phyloP scores from a whole-genome alignment of 2,888 invertebrate genomes.

The Drosophila meridiana region DNA sequence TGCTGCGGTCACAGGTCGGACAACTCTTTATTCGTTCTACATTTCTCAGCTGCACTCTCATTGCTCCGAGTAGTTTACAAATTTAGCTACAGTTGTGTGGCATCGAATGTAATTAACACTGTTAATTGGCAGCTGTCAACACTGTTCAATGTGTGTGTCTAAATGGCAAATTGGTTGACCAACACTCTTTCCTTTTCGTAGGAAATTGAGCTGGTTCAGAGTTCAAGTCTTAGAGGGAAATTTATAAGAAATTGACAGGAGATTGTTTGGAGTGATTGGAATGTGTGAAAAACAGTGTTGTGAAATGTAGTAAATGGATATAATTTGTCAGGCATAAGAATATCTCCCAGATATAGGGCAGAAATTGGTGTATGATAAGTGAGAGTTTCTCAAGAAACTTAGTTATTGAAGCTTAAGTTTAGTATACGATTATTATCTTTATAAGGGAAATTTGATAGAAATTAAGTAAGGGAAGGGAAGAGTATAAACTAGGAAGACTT shows the following conservation, averaged over 20 bases:
- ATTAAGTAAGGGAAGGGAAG: too few relatives aligned
- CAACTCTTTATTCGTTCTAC: conserved; percentile 27
- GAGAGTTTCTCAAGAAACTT: too few relatives aligned
- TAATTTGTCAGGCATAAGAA: too few relatives aligned
- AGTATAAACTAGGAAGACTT: too few relatives aligned
- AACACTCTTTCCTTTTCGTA: conserved; percentile 1
- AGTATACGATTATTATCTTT: too few relatives aligned
- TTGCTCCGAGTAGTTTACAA: conserved; percentile 17
- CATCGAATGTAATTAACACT: conserved; percentile 2
- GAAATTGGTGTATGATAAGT: too few relatives aligned
- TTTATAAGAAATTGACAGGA: not conserved
- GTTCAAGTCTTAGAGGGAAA: not conserved
- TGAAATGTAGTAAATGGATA: not conserved
- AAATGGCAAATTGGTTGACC: conserved; percentile 4
- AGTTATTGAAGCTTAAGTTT: too few relatives aligned
- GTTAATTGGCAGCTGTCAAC: conserved; percentile 15
- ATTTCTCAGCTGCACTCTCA: conserved; percentile 26
- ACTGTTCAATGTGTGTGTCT: not conserved
- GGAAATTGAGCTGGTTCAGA: not conserved
- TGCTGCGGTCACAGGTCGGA: conserved; percentile 58
- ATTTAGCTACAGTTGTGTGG: conserved; percentile 33
- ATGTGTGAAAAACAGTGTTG: not conserved
- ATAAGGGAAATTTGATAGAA: too few relatives aligned
- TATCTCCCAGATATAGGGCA: too few relatives aligned
- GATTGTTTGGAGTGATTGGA: not conserved